These are phyloP conservation scores for Dendrocincla tyrannina DNA, from an alignment of 2,797 vertebrate genomes.

Conservation along the genomic window DNA sequence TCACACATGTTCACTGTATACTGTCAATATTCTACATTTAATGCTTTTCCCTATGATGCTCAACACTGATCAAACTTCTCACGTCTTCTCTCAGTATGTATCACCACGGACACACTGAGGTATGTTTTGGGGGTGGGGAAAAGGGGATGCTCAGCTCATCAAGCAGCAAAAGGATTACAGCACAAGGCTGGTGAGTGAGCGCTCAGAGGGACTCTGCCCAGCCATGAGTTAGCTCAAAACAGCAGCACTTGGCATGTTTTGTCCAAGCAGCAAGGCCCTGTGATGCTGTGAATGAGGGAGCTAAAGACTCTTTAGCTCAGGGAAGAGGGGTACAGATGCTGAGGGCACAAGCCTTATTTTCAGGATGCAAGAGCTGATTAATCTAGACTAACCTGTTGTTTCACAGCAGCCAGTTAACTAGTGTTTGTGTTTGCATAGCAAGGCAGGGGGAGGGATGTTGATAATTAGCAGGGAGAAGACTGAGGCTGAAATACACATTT, in stretches of 20 bases:
- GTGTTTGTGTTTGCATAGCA: background rate
- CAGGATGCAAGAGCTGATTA: background rate
- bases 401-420: background rate
- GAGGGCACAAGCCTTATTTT: background rate
- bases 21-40: background rate
- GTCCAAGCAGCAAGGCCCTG: background rate
- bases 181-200: background rate
- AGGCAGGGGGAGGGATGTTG: background rate
- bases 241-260: fast-evolving
- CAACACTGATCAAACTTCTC: background rate
- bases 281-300: no score
- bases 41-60: background rate
- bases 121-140: background rate
- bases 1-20: background rate
- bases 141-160: background rate
- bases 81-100: background rate
- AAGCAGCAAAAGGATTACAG: background rate
- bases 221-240: background rate
- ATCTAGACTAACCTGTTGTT: background rate
- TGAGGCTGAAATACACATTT: background rate
- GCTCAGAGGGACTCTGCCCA: background rate
- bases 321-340: background rate
- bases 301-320: background rate
- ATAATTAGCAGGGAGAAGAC: background rate
- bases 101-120: fast-evolving